phyloP scores from a whole-genome alignment of 2,797 vertebrate species.

The Sebastes elongatus region DNA sequence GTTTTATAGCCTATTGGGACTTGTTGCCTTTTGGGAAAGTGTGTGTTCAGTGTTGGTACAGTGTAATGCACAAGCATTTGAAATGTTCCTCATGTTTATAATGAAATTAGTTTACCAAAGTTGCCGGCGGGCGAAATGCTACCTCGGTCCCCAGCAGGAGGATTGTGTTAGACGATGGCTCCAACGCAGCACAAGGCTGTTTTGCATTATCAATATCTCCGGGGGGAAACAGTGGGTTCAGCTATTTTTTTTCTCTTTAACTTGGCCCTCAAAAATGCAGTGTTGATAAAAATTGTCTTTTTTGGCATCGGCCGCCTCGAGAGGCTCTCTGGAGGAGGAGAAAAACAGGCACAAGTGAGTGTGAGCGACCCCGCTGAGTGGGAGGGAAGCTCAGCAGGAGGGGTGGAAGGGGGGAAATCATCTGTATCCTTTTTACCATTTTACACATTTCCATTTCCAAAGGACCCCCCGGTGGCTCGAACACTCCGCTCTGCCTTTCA shows the following conservation, averaged over 20 bases:
- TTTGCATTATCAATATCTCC: slow-evolving; percentile 9
- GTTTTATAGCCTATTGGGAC: background rate
- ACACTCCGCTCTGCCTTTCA: slow-evolving; percentile 30
- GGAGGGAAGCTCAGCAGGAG: slow-evolving; percentile 46
- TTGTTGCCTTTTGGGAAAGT: background rate
- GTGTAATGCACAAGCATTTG: no score
- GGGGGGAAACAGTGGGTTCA: background rate
- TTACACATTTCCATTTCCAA: slow-evolving; percentile 52
- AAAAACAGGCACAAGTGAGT: slow-evolving; percentile 24
- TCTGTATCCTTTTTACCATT: slow-evolving; percentile 27
- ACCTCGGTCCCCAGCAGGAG: no score
- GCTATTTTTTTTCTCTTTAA: background rate
- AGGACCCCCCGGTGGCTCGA: slow-evolving; percentile 15
- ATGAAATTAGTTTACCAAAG: no score
- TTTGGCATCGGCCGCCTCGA: background rate
- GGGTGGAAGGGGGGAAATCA: slow-evolving; percentile 12
- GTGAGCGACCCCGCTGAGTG: slow-evolving; percentile 38
- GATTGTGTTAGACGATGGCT: background rate
- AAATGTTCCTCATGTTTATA: no score
- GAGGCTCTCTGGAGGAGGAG: background rate
- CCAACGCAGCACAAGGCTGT: background rate
- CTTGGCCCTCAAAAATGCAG: slow-evolving; percentile 16
- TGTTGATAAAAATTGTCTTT: slow-evolving; percentile 20
- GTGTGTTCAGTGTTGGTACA: background rate
- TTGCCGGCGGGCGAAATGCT: no score